These are phyloP conservation scores for Mesoclemmys tuberculata DNA, from an alignment of 2,113 vertebrate species.

Conservation along the genomic window DNA sequence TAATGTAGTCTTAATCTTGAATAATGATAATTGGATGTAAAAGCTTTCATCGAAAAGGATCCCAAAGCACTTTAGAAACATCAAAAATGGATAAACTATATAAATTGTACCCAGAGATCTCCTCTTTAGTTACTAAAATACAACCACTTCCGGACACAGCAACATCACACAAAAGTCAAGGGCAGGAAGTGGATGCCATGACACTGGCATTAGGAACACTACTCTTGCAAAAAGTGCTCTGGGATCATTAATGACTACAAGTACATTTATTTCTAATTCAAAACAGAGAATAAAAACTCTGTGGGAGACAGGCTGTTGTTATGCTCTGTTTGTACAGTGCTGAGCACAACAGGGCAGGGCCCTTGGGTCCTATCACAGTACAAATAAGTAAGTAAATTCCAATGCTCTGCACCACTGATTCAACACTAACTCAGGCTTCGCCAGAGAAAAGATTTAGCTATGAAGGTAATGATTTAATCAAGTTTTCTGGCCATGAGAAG, in stretches of 20 bases:
- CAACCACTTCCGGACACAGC: not conserved
- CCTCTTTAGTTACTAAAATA: conserved; percentile 31
- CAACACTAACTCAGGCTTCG: not conserved
- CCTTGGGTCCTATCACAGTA: not conserved
- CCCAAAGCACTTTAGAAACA: conserved; percentile 10
- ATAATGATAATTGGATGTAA: not conserved
- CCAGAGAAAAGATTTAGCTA: not conserved
- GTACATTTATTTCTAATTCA: not conserved
- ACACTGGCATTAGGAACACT: not conserved
- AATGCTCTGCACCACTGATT: not conserved
- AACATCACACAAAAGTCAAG: fast-evolving
- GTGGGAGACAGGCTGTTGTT: not conserved
- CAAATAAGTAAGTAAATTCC: not conserved
- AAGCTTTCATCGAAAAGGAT: not conserved
- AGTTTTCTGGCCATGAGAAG: not conserved
- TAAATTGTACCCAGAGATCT: not conserved
- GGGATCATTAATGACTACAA: not conserved
- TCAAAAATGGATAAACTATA: not conserved
- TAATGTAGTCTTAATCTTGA: conserved; percentile 16
- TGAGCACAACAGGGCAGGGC: not conserved
- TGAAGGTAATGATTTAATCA: not conserved
- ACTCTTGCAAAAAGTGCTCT: not conserved
- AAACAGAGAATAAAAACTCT: not conserved
- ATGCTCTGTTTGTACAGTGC: not conserved
- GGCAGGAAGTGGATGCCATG: not conserved